Evolutionary conservation across 2,797 vertebrate genomes (phyloP), one percentile per base, ranked within the genome.

Genomic region (Gallinago nigripennis): DNA sequence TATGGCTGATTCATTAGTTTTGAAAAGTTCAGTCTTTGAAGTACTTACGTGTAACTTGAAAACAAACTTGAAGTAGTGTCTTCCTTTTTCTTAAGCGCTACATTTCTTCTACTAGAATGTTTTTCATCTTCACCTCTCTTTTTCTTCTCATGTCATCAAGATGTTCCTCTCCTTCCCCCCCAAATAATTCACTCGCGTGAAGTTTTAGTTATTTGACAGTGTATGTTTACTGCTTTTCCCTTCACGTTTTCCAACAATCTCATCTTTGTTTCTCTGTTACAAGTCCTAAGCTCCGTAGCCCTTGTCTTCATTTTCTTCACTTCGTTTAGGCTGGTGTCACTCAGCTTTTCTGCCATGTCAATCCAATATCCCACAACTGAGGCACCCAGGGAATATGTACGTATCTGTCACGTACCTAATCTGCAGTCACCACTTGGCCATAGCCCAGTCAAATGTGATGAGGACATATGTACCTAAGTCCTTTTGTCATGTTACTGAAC

Each of bases 391-490:
- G 30, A 27, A 8, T 3, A 5, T 2, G 19, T 18, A 8, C 15
- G 7, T 14, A 6, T 23, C 50, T 45, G 37, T 33, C 9, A 3
- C 13, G 7, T 21, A 9, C 9, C 28, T 19, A 0, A 57, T 37
- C 50, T 35, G 24, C 24, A 17, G 41, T 19, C 56, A 33, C 31
- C 25, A 2, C n/a, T 30, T 68, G 27, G 9, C 14, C 4, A 0
- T 12, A 37, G 30, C 43, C 45, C 1, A 0, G 25, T 31, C 28
- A 13, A 18, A 33, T 19, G 46, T 33, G 54, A 16, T 31, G 43
- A 30, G 56, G 30, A 54, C 17, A 0, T 0, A 14, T 0, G 27
- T 25, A 9, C 13, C 0, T 16, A 20, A 39, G 6, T 69, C 41
- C 31, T 72, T 28, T 30, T 1, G 27, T 20, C 4, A 0, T 3